Conservation (phyloP, 2,888 invertebrate species). For the Hedychridium roseum region DNA sequence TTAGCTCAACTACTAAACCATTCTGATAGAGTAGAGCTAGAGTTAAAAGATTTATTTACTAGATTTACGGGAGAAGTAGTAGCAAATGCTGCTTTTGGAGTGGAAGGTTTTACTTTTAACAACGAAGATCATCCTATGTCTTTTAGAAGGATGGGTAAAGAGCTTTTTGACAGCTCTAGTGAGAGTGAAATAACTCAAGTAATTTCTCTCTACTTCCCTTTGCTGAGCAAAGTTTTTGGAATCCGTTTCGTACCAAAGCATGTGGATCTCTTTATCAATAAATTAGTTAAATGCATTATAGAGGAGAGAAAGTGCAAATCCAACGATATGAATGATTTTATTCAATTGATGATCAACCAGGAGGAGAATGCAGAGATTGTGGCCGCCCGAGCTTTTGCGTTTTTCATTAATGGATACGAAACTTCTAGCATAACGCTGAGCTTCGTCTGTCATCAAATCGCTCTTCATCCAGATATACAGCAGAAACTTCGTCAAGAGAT, state of each 20-base stretch:
- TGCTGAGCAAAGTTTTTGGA: slow-evolving; percentile 17
- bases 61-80: slow-evolving; percentile 46
- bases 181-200: slow-evolving; percentile 18
- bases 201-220: slow-evolving; percentile 26
- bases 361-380: slow-evolving; percentile 49
- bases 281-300: slow-evolving; percentile 36
- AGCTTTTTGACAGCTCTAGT: slow-evolving; percentile 30
- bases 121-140: slow-evolving; percentile 24
- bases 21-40: slow-evolving; percentile 27
- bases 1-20: too few relatives aligned
- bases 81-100: slow-evolving; percentile 40
- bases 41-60: slow-evolving; percentile 37
- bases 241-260: slow-evolving; percentile 26
- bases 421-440: slow-evolving; percentile 65
- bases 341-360: slow-evolving; percentile 62
- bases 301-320: slow-evolving; percentile 38
- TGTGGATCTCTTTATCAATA: slow-evolving; percentile 40
- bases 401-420: slow-evolving; percentile 67
- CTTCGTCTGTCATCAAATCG: slow-evolving; percentile 64
- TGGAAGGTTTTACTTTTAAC: slow-evolving; percentile 45
- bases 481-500: slow-evolving; percentile 64
- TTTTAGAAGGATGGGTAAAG: slow-evolving; percentile 20
- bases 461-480: slow-evolving; percentile 63
- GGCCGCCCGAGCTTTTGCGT: slow-evolving; percentile 64
- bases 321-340: slow-evolving; percentile 61